A percentile compares a stretch with the other conserved stretches of the same genome.
phyloP scores from a whole-genome alignment of 2,113 vertebrate genomes.

The Anarrhichthys ocellatus region DNA sequence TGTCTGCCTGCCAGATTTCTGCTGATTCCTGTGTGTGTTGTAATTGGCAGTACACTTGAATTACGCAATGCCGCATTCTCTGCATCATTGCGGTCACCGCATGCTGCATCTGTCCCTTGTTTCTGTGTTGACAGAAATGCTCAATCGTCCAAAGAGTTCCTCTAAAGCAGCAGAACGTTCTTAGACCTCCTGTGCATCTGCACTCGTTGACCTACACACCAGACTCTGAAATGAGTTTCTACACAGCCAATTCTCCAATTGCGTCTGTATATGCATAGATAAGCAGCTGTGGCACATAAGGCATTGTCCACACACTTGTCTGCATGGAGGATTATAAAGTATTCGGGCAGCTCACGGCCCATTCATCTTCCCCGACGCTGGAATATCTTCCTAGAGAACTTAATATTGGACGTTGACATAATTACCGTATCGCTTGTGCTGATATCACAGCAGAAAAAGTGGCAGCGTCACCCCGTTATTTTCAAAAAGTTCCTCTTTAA shows the following conservation, averaged over 20 bases:
- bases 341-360: neutral
- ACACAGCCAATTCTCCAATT: neutral
- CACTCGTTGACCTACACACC: neutral
- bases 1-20: slow-evolving; percentile 43
- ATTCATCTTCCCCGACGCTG: neutral
- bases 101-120: neutral
- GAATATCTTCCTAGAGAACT: neutral
- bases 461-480: neutral
- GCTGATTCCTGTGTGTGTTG: slow-evolving; percentile 38
- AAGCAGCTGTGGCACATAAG: neutral
- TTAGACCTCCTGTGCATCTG: no score
- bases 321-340: neutral
- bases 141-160: neutral
- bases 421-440: neutral
- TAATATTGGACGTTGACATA: no score
- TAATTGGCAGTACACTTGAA: slow-evolving; percentile 20
- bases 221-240: neutral
- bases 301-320: neutral
- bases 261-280: neutral
- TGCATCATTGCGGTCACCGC: neutral
- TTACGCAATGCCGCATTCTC: slow-evolving; percentile 30
- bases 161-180: neutral
- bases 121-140: slow-evolving; percentile 1
- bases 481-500: neutral
- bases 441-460: neutral